A percentile compares a stretch with the other conserved stretches of the same genome.
Evolutionary conservation across 1,140 invertebrate species (phyloP).

Genomic region (Ips nitidus): DNA sequence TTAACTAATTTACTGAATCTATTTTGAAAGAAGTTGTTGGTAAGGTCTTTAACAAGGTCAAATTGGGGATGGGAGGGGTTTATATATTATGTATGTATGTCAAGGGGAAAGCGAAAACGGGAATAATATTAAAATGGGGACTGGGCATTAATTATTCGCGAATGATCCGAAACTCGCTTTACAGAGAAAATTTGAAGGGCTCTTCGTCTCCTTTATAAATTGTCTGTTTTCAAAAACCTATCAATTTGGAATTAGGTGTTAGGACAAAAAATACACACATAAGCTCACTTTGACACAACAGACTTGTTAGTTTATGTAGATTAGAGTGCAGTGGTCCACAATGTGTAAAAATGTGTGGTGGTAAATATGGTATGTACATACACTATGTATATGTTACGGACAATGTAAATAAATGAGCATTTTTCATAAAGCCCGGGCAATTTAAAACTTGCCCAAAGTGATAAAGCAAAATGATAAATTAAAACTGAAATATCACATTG

Average conservation of each 20-base stretch:
- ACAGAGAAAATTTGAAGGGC: slow-evolving; percentile 3
- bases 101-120: slow-evolving; percentile 5
- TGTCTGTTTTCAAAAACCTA: slow-evolving; percentile 5
- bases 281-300: too few species aligned
- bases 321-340: too few species aligned
- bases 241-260: background rate
- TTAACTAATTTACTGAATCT: background rate
- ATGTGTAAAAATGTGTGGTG: too few species aligned
- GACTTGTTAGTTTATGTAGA: too few species aligned
- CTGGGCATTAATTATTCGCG: slow-evolving; percentile 15
- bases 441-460: too few species aligned
- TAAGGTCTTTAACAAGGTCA: background rate
- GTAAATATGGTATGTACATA: too few species aligned
- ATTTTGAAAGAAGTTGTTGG: background rate
- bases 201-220: slow-evolving; percentile 12
- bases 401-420: too few species aligned
- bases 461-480: too few species aligned
- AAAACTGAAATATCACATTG: too few species aligned
- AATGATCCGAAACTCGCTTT: slow-evolving; percentile 15
- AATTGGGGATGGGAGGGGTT: background rate
- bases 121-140: slow-evolving; percentile 7
- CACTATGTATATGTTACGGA: too few species aligned
- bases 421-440: too few species aligned
- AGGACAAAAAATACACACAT: too few species aligned
- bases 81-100: slow-evolving; percentile 11